phyloP scores from a whole-genome alignment of 2,888 invertebrate species.

The Drosophila histrio region DNA sequence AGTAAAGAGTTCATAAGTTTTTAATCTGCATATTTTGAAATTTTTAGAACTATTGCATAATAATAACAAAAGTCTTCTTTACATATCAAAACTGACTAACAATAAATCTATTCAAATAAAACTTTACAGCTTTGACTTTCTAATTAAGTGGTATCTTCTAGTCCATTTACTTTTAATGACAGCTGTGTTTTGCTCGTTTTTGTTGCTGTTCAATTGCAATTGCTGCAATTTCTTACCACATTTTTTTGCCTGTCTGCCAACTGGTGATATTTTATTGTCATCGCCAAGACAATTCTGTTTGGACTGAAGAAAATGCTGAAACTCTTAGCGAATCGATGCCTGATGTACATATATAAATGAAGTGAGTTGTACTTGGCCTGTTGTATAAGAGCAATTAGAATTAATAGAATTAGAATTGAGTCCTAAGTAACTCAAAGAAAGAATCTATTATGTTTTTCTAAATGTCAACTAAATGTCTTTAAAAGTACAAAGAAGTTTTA shows the following conservation, averaged over 20 bases:
- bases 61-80: no score
- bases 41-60: no score
- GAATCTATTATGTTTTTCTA: not conserved
- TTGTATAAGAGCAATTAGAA: not conserved
- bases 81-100: no score
- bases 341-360: not conserved
- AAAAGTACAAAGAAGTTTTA: no score
- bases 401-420: not conserved
- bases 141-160: not conserved
- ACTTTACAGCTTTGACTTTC: no score
- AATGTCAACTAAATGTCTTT: no score
- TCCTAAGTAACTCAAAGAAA: not conserved
- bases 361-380: not conserved
- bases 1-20: no score
- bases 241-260: slow-evolving; percentile 31
- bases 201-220: slow-evolving; percentile 46
- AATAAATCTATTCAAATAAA: no score
- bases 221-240: slow-evolving; percentile 50
- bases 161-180: not conserved
- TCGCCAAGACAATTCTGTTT: slow-evolving; percentile 6
- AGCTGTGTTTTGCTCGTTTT: not conserved
- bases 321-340: slow-evolving; percentile 4
- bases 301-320: slow-evolving; percentile 11
- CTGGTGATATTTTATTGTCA: slow-evolving; percentile 52
- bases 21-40: no score